phyloP scores from a whole-genome alignment of 2,113 vertebrate genomes.

The Vidua macroura region DNA sequence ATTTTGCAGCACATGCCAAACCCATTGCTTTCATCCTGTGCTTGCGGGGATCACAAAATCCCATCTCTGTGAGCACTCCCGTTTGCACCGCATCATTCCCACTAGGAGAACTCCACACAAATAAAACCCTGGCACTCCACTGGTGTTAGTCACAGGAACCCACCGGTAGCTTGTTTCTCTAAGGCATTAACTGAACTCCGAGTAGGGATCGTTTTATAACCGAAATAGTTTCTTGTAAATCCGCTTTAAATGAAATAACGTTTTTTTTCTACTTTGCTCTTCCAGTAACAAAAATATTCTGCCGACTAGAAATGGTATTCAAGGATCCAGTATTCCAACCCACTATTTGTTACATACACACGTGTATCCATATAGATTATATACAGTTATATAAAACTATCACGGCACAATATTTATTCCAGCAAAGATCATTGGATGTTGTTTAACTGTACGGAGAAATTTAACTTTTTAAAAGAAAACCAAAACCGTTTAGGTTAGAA shows the following conservation, averaged over 20 bases:
- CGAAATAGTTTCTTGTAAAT: background rate
- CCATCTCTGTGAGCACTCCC: background rate
- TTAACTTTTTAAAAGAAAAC: conserved; percentile 6
- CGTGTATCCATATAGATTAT: background rate
- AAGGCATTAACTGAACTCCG: background rate
- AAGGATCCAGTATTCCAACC: background rate
- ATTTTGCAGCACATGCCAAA: background rate
- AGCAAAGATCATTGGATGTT: background rate
- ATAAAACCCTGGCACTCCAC: background rate
- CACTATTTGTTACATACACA: background rate
- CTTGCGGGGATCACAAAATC: background rate
- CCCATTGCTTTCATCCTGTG: background rate
- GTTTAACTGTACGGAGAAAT: background rate
- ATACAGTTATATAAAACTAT: background rate
- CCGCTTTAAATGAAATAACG: background rate
- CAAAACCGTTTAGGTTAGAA: background rate
- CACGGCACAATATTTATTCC: background rate
- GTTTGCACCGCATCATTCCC: background rate
- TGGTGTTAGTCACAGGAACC: background rate
- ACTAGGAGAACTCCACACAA: background rate
- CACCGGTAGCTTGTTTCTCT: background rate
- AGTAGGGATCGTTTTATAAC: background rate
- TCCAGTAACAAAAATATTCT: background rate
- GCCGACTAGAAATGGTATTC: background rate
- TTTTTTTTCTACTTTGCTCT: background rate